phyloP scores from a whole-genome alignment of 2,113 vertebrate species.

The Hystrix cristata region DNA sequence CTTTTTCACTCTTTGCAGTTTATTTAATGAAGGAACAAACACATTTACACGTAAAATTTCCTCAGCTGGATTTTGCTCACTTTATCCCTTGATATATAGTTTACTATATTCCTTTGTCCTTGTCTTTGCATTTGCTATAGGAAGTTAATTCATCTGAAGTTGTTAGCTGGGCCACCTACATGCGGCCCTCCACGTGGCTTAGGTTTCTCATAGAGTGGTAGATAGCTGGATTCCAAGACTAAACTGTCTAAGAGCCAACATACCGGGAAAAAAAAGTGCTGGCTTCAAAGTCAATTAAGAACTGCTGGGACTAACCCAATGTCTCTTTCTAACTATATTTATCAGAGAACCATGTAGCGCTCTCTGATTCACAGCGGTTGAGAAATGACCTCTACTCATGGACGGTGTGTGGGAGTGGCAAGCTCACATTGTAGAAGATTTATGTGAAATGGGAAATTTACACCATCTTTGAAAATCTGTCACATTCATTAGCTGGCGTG shows the following conservation, averaged over 20 bases:
- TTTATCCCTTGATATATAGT: not conserved
- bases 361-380: not conserved
- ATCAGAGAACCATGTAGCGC: not conserved
- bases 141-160: not conserved
- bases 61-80: not conserved
- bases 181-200: not conserved
- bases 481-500: not conserved
- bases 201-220: not conserved
- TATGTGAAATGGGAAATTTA: constrained; percentile 3
- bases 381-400: not conserved
- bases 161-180: not conserved
- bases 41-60: not conserved
- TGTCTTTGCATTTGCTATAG: not conserved
- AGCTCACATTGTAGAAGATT: not conserved
- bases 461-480: not conserved
- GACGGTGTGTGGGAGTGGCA: not conserved
- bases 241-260: not conserved
- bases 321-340: not conserved
- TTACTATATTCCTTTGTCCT: not conserved
- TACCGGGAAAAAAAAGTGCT: not conserved
- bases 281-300: not conserved
- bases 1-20: not conserved
- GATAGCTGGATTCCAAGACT: not conserved
- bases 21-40: not conserved
- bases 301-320: not conserved